These are phyloP conservation scores for Tragelaphus imberbis DNA, from an alignment of 2,113 vertebrate genomes.

Conservation along the genomic window DNA sequence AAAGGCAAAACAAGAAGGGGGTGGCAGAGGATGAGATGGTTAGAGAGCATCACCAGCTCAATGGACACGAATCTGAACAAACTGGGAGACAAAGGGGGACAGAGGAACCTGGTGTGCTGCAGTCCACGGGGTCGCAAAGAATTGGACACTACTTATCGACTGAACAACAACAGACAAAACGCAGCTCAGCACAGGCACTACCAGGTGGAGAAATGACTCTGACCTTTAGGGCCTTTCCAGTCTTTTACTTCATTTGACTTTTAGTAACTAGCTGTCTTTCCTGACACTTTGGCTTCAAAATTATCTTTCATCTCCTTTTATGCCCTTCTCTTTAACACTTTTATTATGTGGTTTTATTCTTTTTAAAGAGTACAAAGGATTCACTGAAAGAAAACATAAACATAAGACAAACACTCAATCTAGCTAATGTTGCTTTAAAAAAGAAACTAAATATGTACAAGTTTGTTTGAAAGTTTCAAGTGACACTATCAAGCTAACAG, in stretches of 20 bases:
- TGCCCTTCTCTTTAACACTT: neutral
- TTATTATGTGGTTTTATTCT: neutral
- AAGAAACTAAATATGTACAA: neutral
- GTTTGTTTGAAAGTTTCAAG: neutral
- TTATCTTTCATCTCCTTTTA: neutral
- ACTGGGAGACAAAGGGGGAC: neutral
- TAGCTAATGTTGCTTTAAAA: neutral
- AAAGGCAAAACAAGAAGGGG: neutral
- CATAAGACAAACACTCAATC: neutral
- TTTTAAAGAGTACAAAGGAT: neutral
- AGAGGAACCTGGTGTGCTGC: neutral
- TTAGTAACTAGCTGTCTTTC: neutral
- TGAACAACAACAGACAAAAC: neutral
- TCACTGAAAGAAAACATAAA: neutral
- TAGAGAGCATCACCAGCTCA: neutral
- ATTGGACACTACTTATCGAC: neutral
- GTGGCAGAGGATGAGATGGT: neutral
- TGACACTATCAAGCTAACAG: neutral
- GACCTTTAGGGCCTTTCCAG: neutral
- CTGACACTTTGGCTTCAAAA: neutral
- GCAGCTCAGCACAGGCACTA: neutral
- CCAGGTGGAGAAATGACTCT: neutral
- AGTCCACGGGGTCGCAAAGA: neutral
- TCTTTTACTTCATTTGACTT: neutral
- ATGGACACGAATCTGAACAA: neutral